Conservation (phyloP, 2,888 invertebrate genomes). For the Euplagia quadripunctaria region DNA sequence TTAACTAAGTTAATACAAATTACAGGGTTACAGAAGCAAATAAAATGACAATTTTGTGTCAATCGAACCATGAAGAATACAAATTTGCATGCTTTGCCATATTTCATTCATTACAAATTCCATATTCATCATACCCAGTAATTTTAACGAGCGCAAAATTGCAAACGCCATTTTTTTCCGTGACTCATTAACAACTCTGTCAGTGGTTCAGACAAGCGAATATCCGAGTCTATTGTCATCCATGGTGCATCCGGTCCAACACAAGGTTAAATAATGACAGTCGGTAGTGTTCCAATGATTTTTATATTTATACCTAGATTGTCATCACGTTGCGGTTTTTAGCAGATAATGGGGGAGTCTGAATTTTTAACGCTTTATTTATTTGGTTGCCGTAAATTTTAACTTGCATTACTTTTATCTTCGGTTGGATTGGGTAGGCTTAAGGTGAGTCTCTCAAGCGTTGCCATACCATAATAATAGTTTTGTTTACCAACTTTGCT, state of each 20-base stretch:
- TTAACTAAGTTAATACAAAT: background rate
- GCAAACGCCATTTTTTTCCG: constrained; percentile 19
- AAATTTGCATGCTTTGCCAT: constrained; percentile 10
- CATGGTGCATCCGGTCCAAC: constrained; percentile 37
- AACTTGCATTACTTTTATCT: background rate
- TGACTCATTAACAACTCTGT: constrained; percentile 41
- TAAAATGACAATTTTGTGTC: background rate
- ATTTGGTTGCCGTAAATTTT: background rate
- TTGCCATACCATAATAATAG: no score
- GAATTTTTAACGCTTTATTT: constrained; percentile 16
- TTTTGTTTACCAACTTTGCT: no score
- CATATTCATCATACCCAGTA: constrained; percentile 12
- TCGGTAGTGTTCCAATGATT: constrained; percentile 40
- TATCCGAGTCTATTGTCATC: constrained; percentile 49
- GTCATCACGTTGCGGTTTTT: constrained; percentile 35
- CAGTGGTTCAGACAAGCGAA: constrained; percentile 45
- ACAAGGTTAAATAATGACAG: constrained; percentile 43
- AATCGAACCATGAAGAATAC: background rate
- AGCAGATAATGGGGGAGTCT: constrained; percentile 36
- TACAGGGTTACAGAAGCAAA: background rate
- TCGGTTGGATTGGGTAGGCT: no score
- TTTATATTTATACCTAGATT: constrained; percentile 26
- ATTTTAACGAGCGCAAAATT: constrained; percentile 28
- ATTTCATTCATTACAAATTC: constrained; percentile 12
- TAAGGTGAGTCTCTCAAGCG: no score